Evolutionary conservation across 2,797 vertebrate genomes (phyloP).

Genomic region (Danio jaintianensis): DNA sequence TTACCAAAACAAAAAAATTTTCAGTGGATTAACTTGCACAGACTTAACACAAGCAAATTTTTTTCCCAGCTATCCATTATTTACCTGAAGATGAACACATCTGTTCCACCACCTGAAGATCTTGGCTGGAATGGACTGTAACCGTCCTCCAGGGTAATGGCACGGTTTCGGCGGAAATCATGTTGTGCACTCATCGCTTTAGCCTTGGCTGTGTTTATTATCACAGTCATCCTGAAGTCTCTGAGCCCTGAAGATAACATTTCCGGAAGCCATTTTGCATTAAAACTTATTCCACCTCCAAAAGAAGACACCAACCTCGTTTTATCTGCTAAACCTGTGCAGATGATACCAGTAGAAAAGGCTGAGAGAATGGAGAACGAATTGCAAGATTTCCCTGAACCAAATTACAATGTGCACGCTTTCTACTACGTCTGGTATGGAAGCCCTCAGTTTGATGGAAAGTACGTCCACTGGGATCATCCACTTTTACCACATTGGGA

Average conservation of each 20-base stretch:
- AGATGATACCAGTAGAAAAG: conserved; percentile 52
- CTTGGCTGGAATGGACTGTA: conserved; percentile 62
- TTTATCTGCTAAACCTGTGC: conserved; percentile 58
- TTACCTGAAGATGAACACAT: not conserved
- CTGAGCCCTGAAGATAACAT: conserved; percentile 83
- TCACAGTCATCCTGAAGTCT: conserved; percentile 88
- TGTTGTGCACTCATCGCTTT: conserved; percentile 85
- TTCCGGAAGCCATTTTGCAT: conserved; percentile 77
- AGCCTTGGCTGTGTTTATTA: conserved; percentile 84
- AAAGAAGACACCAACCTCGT: conserved; percentile 64
- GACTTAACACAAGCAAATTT: too few species aligned
- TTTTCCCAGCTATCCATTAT: not conserved
- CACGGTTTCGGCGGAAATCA: conserved; percentile 89
- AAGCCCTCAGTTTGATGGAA: conserved; percentile 90
- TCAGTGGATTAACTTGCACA: not conserved
- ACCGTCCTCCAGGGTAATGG: conserved; percentile 80
- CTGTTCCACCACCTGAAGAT: conserved; percentile 22
- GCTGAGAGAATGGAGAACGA: conserved; percentile 66
- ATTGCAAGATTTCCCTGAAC: conserved; percentile 79
- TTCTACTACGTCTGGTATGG: conserved; percentile 98
- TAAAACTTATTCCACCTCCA: conserved; percentile 78
- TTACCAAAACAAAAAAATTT: too few species aligned
- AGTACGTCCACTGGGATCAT: conserved; percentile 97
- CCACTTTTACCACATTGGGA: conserved; percentile 92
- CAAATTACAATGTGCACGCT: conserved; percentile 91